Percentiles rank a stretch among this genome's conserved stretches.
Conservation (phyloP, 2,797 vertebrate species). For the Epinephelus malabaricus region DNA sequence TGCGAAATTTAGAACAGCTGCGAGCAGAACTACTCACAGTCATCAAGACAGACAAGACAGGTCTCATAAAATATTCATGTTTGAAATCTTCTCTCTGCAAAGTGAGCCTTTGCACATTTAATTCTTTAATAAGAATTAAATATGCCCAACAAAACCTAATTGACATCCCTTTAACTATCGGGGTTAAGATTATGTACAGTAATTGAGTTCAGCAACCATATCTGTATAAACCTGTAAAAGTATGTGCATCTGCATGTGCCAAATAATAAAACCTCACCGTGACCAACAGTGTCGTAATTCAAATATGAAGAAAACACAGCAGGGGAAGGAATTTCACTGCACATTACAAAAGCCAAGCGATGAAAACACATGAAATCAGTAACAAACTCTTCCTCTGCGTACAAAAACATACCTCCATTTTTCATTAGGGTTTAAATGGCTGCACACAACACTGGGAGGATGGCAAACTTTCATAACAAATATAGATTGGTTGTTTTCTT, state of each 20-base stretch:
- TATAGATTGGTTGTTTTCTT: slow-evolving; percentile 76
- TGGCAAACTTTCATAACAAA: slow-evolving; percentile 69
- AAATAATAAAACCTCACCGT: slow-evolving; percentile 18
- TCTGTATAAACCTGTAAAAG: slow-evolving; percentile 40
- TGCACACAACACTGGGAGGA: slow-evolving; percentile 43
- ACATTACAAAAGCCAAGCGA: slow-evolving; percentile 13
- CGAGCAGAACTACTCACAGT: slow-evolving; percentile 61
- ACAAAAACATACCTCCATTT: slow-evolving; percentile 54
- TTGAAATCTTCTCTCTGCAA: slow-evolving; percentile 72
- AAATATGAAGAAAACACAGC: slow-evolving; percentile 8
- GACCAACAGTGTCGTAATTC: neutral
- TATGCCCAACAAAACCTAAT: slow-evolving; percentile 80
- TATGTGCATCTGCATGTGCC: neutral
- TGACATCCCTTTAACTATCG: slow-evolving; percentile 70
- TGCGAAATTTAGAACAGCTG: slow-evolving; percentile 48
- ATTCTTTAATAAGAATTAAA: slow-evolving; percentile 82
- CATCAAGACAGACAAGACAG: slow-evolving; percentile 73
- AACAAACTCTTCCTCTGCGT: slow-evolving; percentile 32
- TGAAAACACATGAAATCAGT: slow-evolving; percentile 34
- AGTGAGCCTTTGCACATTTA: slow-evolving; percentile 71
- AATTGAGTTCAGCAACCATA: slow-evolving; percentile 63
- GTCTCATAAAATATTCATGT: slow-evolving; percentile 79
- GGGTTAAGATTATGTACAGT: slow-evolving; percentile 64
- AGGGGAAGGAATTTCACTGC: neutral
- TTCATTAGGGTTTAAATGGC: slow-evolving; percentile 65